These are phyloP conservation scores for Barnardius zonarius DNA, from an alignment of 2,113 vertebrate genomes.

Conservation along the genomic window DNA sequence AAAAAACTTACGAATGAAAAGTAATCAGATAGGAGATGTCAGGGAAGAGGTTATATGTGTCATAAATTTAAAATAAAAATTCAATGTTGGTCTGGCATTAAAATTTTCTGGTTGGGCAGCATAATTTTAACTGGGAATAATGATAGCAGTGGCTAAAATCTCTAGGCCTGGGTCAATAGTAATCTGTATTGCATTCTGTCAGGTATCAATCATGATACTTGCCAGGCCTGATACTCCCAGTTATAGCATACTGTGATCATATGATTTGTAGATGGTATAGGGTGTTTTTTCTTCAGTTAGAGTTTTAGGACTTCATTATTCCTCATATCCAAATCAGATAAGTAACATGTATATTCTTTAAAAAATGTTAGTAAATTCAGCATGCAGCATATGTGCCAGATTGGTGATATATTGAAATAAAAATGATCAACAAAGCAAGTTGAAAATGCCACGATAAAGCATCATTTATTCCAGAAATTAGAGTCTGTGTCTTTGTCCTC, in stretches of 20 bases:
- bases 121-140: slow-evolving; percentile 74
- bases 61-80: slow-evolving; percentile 18
- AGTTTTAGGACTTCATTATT: slow-evolving; percentile 62
- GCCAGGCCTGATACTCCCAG: slow-evolving; percentile 50
- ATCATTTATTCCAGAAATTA: slow-evolving; percentile 62
- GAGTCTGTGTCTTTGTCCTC: slow-evolving; percentile 74
- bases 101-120: slow-evolving; percentile 84
- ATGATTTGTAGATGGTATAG: slow-evolving; percentile 19
- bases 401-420: slow-evolving; percentile 11
- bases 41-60: neutral
- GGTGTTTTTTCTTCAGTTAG: neutral
- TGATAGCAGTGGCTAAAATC: slow-evolving; percentile 65
- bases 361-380: slow-evolving; percentile 37
- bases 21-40: slow-evolving; percentile 16
- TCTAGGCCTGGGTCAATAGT: slow-evolving; percentile 61
- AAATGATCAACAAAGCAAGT: slow-evolving; percentile 6
- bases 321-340: slow-evolving; percentile 55
- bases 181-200: slow-evolving; percentile 61
- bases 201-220: slow-evolving; percentile 68
- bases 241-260: neutral
- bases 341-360: slow-evolving; percentile 13
- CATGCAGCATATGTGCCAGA: slow-evolving; percentile 24
- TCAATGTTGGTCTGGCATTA: slow-evolving; percentile 82
- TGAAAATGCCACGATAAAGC: slow-evolving; percentile 37
- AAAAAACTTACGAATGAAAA: slow-evolving; percentile 1